Conservation (phyloP, 2,888 invertebrate genomes). For the Agrochola lychnidis region DNA sequence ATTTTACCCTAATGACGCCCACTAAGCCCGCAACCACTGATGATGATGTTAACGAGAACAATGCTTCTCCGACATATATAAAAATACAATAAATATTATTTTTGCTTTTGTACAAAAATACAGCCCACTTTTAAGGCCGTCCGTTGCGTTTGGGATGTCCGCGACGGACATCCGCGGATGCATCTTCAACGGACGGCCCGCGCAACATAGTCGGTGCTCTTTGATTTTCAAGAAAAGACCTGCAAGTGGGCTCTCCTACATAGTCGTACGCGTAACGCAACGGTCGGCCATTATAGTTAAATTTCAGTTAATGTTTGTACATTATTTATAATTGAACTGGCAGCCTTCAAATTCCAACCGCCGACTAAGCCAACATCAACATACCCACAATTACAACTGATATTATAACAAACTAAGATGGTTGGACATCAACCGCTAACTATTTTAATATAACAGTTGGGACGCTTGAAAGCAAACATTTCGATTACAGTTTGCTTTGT, state of each 20-base stretch:
- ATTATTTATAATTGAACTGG: background rate
- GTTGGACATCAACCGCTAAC: slow-evolving; percentile 21
- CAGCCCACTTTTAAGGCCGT: background rate
- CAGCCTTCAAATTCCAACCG: background rate
- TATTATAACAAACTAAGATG: slow-evolving; percentile 11
- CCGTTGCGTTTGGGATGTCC: no score
- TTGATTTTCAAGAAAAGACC: background rate
- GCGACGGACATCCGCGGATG: background rate
- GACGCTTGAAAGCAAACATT: slow-evolving; percentile 24
- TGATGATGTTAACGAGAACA: no score
- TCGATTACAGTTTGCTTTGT: slow-evolving; percentile 36
- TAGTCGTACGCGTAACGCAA: background rate
- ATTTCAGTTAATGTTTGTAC: background rate
- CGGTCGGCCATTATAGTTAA: background rate
- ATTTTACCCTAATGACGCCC: no score
- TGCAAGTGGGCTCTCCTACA: background rate
- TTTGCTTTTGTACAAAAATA: background rate
- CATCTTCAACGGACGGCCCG: background rate
- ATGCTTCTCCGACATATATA: no score
- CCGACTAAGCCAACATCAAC: background rate
- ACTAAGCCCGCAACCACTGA: no score
- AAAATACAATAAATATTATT: no score
- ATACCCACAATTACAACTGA: slow-evolving; percentile 15
- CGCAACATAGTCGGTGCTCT: no score
- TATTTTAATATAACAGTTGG: slow-evolving; percentile 42